Evolutionary conservation across 2,888 invertebrate species (phyloP).

Genomic region (Apoda limacodes): DNA sequence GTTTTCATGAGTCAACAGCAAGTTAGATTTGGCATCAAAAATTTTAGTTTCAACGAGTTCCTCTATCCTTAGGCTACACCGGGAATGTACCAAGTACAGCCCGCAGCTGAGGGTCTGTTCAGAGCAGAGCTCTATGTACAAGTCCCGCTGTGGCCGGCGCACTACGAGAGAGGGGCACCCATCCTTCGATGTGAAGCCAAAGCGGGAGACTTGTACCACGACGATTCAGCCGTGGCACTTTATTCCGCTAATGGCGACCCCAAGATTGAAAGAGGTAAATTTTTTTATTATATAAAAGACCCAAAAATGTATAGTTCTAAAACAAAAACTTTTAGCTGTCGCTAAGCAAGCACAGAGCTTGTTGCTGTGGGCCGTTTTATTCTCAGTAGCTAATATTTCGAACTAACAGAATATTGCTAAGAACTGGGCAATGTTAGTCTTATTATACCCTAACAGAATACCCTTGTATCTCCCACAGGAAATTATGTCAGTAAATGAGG

Average conservation of each 20-base stretch:
- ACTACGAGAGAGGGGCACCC: conserved; percentile 74
- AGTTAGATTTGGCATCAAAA: conserved; percentile 2
- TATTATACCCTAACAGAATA: conserved; percentile 36
- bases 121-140: conserved; percentile 72
- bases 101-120: conserved; percentile 61
- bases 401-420: too few species aligned
- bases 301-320: too few species aligned
- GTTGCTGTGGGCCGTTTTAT: conserved; percentile 19
- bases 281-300: too few species aligned
- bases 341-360: not conserved
- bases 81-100: conserved; percentile 49
- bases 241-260: conserved; percentile 75
- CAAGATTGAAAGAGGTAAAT: conserved; percentile 76
- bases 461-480: conserved; percentile 51
- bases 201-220: conserved; percentile 71
- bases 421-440: too few species aligned
- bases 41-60: conserved; percentile 16
- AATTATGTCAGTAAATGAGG: conserved; percentile 58
- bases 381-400: conserved; percentile 2
- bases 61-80: conserved; percentile 64
- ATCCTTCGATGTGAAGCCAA: conserved; percentile 75
- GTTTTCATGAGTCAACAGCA: too few species aligned
- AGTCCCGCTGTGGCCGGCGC: conserved; percentile 70
- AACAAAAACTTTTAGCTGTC: not conserved
- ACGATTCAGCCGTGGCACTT: conserved; percentile 71